A percentile compares a stretch with the other conserved stretches of the same genome.
phyloP scores from a whole-genome alignment of 2,113 vertebrate genomes.

The Microtus richardsoni region DNA sequence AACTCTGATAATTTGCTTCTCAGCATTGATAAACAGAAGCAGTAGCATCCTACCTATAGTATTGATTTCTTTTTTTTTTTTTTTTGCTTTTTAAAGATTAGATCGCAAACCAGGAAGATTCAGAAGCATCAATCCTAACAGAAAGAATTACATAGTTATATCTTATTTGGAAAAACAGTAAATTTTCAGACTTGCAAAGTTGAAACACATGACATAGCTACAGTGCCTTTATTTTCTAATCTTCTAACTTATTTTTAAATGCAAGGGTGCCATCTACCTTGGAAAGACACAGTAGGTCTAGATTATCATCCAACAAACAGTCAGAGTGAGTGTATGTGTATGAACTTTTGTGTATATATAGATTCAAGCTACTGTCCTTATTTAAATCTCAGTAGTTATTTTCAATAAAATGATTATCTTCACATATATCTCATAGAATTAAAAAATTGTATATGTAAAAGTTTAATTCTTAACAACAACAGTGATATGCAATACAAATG shows the following conservation, averaged over 20 bases:
- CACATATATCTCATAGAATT: not conserved
- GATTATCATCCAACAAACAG: not conserved
- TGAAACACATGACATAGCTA: not conserved
- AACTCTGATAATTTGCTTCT: not conserved
- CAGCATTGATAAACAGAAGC: not conserved
- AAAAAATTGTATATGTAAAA: not conserved
- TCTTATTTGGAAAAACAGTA: not conserved
- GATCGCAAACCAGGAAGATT: not conserved
- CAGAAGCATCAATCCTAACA: not conserved
- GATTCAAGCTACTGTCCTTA: not conserved
- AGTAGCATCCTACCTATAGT: not conserved
- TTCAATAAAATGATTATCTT: constrained; percentile 11
- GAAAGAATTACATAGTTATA: not conserved
- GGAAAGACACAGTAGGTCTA: not conserved
- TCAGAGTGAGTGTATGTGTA: not conserved
- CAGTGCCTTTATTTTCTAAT: not conserved
- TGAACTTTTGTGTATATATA: not conserved
- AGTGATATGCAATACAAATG: not conserved
- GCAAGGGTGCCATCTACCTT: not conserved
- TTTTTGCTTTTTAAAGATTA: not conserved
- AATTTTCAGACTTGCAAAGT: not conserved
- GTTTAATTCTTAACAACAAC: not conserved
- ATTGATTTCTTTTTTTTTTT: not conserved
- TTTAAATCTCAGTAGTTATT: not conserved
- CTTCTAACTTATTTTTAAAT: constrained; percentile 3